These are phyloP conservation scores for Hephaestus fuliginosus DNA, from an alignment of 2,797 vertebrate genomes.

Conservation along the genomic window DNA sequence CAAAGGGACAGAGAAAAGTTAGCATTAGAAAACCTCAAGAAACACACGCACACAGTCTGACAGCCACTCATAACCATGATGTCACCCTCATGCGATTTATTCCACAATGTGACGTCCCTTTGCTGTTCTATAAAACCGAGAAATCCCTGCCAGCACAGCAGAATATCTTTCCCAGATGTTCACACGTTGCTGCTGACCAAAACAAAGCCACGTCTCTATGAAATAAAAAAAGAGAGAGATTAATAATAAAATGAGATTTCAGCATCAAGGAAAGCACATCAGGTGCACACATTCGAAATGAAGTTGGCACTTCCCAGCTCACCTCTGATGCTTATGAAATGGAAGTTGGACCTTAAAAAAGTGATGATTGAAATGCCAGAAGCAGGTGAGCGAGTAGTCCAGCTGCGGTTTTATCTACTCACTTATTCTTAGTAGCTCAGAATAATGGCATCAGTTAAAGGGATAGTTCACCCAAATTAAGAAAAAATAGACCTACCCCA, in stretches of 20 bases:
- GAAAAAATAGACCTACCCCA: neutral
- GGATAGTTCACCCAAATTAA: neutral
- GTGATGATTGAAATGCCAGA: constrained; percentile 27
- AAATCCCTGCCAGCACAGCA: constrained; percentile 48
- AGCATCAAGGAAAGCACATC: constrained; percentile 8
- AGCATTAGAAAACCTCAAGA: constrained; percentile 13
- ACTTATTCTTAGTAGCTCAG: neutral
- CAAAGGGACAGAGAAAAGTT: constrained; percentile 18
- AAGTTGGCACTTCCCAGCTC: neutral
- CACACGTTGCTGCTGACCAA: constrained; percentile 38
- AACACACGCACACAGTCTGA: constrained; percentile 28
- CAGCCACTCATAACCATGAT: constrained; percentile 55
- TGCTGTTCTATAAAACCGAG: constrained; percentile 56
- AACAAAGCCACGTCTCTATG: constrained; percentile 55
- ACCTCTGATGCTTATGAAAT: constrained; percentile 1
- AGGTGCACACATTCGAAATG: constrained; percentile 12
- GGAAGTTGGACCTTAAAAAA: neutral
- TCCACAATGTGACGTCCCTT: constrained; percentile 55
- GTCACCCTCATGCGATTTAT: constrained; percentile 67
- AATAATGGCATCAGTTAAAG: neutral
- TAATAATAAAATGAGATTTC: neutral
- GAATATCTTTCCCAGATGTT: constrained; percentile 72
- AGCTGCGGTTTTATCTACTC: neutral
- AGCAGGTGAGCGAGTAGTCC: constrained; percentile 4
- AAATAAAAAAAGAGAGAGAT: constrained; percentile 4